Base-by-base conservation (phyloP, 2,113 vertebrate species). In the Charadrius vociferus region DNA sequence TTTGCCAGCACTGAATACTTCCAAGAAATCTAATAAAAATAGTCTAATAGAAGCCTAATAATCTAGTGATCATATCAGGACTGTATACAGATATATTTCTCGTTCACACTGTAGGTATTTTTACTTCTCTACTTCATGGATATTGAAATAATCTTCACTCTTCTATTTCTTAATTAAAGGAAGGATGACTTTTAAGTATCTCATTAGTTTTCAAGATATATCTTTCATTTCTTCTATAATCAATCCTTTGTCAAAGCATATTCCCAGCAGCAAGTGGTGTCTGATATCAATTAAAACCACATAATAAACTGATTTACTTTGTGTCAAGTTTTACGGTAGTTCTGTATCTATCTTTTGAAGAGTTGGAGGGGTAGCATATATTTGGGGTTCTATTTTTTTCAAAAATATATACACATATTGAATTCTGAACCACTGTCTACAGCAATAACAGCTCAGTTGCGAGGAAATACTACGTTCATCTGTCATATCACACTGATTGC, bases 121-220 rank as follows among this genome's bases (percentile, higher is more conserved):
- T 85, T 59, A 49, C 27, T 79, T 52, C 34, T 74, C 36, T 74
- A 8, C 18, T 74, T 72, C 19, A 68, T 6, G 3, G 58, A 65
- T 75, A 36, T 15, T 8, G 47, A 55, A 80, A 75, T 74, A 72
- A 50, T 36, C 22, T 47, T 86, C 43, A 71, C 20, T 8, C 9
- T 18, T 53, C 20, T 84, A 37, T 68, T 86, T 68, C 43, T 55
- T 72, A 79, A 71, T 82, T 71, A 75, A 67, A 87, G 30, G 45
- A 72, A 93, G 24, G 45, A 67, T 81, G 26, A 83, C 50, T 94
- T 86, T 90, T 89, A 94, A 96, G 79, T 80, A 70, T 94, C 56
- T 92, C 65, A 94, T 94, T 75, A 75, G 41, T 79, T 97, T 97
- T 97, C 88, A 95, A 83, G 86, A 90, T 83, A 47, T 16, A 52